These are phyloP conservation scores for Lasioglossum zephyrum DNA, from an alignment of 2,888 invertebrate species.

Conservation along the genomic window DNA sequence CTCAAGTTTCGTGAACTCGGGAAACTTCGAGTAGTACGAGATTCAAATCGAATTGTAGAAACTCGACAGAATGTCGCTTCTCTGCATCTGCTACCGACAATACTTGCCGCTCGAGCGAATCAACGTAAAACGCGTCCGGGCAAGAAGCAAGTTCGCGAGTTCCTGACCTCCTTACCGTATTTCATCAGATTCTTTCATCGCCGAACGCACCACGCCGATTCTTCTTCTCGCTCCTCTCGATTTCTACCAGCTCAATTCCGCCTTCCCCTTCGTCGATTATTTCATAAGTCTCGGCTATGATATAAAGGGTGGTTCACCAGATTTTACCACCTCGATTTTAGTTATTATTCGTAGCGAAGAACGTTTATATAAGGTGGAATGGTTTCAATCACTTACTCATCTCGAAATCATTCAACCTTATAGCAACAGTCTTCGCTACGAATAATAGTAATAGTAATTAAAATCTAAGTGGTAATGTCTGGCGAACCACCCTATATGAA, in stretches of 20 bases:
- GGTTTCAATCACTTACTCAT: no score
- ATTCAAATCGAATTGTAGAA: constrained; percentile 67
- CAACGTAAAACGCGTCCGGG: constrained; percentile 62
- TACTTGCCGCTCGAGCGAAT: constrained; percentile 63
- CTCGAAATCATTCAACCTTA: no score
- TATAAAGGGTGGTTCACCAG: no score
- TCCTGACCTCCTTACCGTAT: constrained; percentile 64
- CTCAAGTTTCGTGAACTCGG: constrained; percentile 51
- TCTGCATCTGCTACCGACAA: constrained; percentile 64
- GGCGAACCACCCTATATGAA: no score
- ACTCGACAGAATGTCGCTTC: constrained; percentile 62
- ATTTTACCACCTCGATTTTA: no score
- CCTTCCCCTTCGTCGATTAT: not conserved
- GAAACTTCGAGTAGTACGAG: constrained; percentile 60
- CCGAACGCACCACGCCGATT: not conserved
- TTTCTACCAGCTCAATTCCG: not conserved
- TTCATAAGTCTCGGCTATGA: not conserved
- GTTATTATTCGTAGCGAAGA: no score
- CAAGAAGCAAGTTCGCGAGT: constrained; percentile 64
- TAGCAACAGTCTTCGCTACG: no score
- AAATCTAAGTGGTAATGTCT: no score
- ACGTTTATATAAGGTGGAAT: no score
- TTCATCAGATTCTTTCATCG: constrained; percentile 56
- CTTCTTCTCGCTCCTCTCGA: not conserved
- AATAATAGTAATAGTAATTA: no score